Evolutionary conservation across 2,888 invertebrate species (phyloP).

Genomic region (Rotaria socialis): DNA sequence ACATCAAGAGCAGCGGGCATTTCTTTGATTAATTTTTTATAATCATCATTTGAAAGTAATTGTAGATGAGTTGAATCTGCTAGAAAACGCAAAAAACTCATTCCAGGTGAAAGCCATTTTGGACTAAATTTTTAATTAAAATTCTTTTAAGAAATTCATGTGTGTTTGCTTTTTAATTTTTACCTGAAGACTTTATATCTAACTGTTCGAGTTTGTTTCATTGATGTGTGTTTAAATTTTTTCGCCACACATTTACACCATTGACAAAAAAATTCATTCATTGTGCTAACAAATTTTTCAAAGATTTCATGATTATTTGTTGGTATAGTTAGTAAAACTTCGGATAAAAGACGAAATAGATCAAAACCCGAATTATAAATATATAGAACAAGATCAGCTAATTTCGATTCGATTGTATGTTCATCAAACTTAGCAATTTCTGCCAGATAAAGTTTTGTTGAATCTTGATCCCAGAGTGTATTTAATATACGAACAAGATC

Average conservation of each 20-base stretch:
- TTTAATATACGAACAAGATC: not conserved
- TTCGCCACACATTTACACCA: slow-evolving; percentile 30
- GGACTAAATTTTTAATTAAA: not conserved
- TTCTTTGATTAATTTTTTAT: not conserved
- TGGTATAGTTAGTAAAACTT: not conserved
- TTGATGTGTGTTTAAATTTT: not conserved
- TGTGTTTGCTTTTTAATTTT: not conserved
- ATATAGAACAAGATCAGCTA: slow-evolving; percentile 14
- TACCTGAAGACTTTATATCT: slow-evolving; percentile 15
- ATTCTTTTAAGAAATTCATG: not conserved
- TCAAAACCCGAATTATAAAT: slow-evolving; percentile 34
- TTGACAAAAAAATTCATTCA: slow-evolving; percentile 37
- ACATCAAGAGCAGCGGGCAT: not conserved
- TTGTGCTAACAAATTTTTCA: not conserved
- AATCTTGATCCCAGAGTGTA: slow-evolving; percentile 31
- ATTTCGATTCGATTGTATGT: slow-evolving; percentile 22
- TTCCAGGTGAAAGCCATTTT: not conserved
- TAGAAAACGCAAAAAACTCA: not conserved
- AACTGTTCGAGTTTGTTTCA: not conserved
- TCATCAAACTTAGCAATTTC: not conserved
- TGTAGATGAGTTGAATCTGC: not conserved
- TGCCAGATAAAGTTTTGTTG: not conserved
- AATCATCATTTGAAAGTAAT: not conserved
- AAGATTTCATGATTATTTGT: not conserved
- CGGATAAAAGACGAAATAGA: not conserved